Percentiles rank a stretch among this genome's conserved stretches.
Evolutionary conservation across 1,140 invertebrate species (phyloP).

Genomic region (Copidosoma floridanum): DNA sequence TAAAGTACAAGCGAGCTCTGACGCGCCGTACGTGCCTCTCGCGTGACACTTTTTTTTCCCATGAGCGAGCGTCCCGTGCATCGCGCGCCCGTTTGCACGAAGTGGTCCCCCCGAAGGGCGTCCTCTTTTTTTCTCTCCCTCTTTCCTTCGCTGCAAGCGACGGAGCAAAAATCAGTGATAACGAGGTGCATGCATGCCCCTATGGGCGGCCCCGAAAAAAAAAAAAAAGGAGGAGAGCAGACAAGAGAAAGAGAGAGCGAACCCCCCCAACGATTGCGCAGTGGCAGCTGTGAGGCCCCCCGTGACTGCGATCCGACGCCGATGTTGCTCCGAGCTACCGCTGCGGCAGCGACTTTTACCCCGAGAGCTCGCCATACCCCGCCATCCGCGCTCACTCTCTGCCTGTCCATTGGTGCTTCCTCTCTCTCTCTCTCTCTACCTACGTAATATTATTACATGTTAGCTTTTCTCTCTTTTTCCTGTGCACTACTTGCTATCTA

Average conservation of each 20-base stretch:
- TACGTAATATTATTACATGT: too few relatives aligned
- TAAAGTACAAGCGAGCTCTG: too few relatives aligned
- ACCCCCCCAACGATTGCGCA: conserved; percentile 39
- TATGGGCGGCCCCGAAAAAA: conserved; percentile 31
- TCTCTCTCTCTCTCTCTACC: too few relatives aligned
- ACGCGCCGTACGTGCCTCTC: conserved; percentile 11
- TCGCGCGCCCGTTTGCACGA: too few relatives aligned
- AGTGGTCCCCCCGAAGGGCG: too few relatives aligned
- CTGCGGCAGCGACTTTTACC: too few relatives aligned
- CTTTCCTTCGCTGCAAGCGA: neutral
- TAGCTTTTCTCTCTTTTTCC: too few relatives aligned
- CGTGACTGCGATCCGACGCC: too few relatives aligned
- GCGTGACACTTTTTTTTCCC: conserved; percentile 28
- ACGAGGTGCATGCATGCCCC: conserved; percentile 44
- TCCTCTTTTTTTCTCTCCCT: neutral
- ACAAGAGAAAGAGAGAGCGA: neutral
- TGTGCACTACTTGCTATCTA: too few relatives aligned
- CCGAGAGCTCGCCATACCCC: too few relatives aligned
- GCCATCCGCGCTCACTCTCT: too few relatives aligned
- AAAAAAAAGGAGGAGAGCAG: conserved; percentile 14
- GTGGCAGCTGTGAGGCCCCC: conserved; percentile 35
- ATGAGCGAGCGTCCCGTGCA: conserved; percentile 10
- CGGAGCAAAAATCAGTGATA: conserved; percentile 45
- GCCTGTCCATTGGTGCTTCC: too few relatives aligned
- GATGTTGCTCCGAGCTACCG: conserved; percentile 9